Percentiles rank a stretch among this genome's conserved stretches.
These are phyloP conservation scores for Osmerus eperlanus DNA, from an alignment of 2,113 vertebrate species.

Conservation along the genomic window DNA sequence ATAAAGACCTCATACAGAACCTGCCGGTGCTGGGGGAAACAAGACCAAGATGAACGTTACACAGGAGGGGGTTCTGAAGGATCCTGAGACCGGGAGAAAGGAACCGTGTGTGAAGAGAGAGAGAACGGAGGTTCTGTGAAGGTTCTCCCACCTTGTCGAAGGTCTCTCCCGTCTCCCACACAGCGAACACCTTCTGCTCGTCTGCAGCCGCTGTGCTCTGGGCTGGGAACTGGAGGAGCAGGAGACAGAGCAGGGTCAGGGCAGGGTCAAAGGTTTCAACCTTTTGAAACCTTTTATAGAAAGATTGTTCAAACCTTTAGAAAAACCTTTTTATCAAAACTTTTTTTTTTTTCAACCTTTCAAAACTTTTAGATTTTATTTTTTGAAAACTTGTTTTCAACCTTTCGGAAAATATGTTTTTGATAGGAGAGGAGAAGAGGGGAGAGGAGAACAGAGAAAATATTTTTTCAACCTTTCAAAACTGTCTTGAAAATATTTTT, in stretches of 20 bases:
- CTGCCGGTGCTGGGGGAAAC: conserved; percentile 82
- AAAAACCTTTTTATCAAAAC: too few species aligned
- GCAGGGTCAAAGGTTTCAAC: too few species aligned
- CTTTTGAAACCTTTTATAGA: too few species aligned
- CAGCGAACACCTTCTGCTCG: conserved; percentile 93
- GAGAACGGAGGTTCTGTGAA: too few species aligned
- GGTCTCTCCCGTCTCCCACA: conserved; percentile 92
- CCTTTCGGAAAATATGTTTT: too few species aligned
- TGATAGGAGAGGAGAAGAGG: not conserved
- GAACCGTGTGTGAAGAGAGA: too few species aligned
- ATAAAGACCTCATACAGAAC: conserved; percentile 90
- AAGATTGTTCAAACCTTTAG: too few species aligned
- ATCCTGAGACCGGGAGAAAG: not conserved
- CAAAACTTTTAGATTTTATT: too few species aligned
- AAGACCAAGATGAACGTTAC: not conserved
- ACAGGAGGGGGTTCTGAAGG: not conserved
- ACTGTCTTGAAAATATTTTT: too few species aligned
- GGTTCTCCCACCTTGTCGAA: conserved; percentile 82
- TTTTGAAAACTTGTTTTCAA: too few species aligned
- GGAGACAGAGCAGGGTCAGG: not conserved
- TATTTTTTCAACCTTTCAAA: too few species aligned
- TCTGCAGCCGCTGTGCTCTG: conserved; percentile 87
- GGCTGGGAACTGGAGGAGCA: conserved; percentile 84
- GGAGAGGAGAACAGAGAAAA: not conserved
- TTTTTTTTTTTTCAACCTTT: too few species aligned